Evolutionary conservation across 1,140 invertebrate species (phyloP), one percentile per base, ranked within the genome.

Genomic region (Diabrotica virgifera): DNA sequence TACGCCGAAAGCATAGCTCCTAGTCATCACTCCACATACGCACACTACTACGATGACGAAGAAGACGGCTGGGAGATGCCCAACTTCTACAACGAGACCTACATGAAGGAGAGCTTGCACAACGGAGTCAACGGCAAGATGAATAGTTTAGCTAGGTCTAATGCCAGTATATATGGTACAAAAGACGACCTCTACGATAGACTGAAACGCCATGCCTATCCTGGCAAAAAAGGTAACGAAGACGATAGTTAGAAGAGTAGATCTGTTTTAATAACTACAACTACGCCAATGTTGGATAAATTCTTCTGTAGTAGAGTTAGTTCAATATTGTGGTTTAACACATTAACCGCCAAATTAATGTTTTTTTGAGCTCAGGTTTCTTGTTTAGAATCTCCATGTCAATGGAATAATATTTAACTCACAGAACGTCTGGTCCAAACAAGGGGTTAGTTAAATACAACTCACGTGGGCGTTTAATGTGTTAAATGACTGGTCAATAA

Each of bases 1-100:
- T 97, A 96, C 80, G 95, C 94, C 24, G 95, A 96, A 78, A 94
- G 91, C 36, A 96, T 96, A 70, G 95, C 95, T 0, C 94, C 95
- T 0, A 96, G 94, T 1, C 94, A 96, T 80, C 94, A 97, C 75
- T 95, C 93, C 46, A 96, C 93, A 0, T 97, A 97, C 77, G 94
- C 94, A 12, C 94, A 96, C 78, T 97, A 96, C 78, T 97, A 96
- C 73, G 92, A 94, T 77, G 92, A 95, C 70, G 95, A 97, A 76
- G 95, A 96, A 77, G 94, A 96, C 70, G 94, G 94, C 10, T 96
- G 94, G 94, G 94, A 96, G 77, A 96, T 97, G 94, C 94, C 95
- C 0, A 96, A 96, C 79, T 96, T 96, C 78, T 97, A 97, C 79
- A 96, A 96, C 80, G 94, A 97, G 82, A 95, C 94, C 12, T 96